Conservation (phyloP, 2,888 invertebrate species). For the Drosophila atripex region DNA sequence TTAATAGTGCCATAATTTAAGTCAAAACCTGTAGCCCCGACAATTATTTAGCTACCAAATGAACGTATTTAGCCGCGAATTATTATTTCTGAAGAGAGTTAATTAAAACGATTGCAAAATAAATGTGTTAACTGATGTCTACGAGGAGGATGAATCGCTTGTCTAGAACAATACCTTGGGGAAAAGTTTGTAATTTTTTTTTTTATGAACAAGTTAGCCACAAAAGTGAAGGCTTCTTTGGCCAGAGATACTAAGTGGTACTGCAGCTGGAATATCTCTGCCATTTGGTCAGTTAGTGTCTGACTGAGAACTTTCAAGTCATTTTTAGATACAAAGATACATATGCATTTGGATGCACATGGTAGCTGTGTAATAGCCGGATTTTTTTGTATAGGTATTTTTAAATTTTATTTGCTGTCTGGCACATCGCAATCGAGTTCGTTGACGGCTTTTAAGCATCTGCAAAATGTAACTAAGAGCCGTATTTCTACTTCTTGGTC, state of each 20-base stretch:
- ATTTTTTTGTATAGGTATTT: constrained; percentile 1
- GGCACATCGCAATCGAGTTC: constrained; percentile 41
- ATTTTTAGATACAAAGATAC: constrained; percentile 19
- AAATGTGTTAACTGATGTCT: constrained; percentile 56
- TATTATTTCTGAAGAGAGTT: constrained; percentile 17
- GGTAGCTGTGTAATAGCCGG: background rate
- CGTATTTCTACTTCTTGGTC: constrained; percentile 20
- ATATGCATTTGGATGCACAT: background rate
- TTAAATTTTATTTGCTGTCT: constrained; percentile 25
- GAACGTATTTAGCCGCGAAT: constrained; percentile 5
- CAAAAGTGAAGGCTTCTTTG: constrained; percentile 65
- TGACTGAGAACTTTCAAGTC: constrained; percentile 49
- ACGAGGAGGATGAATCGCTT: constrained; percentile 15
- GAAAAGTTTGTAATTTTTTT: constrained; percentile 31
- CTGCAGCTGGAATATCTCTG: constrained; percentile 7
- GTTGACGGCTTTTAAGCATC: constrained; percentile 52
- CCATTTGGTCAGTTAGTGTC: constrained; percentile 51
- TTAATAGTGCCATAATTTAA: constrained; percentile 41
- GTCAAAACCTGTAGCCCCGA: constrained; percentile 30
- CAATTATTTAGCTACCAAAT: constrained; percentile 22
- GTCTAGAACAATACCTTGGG: constrained; percentile 50
- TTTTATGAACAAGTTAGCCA: constrained; percentile 25
- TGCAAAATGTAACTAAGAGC: constrained; percentile 54
- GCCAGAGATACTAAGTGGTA: constrained; percentile 33
- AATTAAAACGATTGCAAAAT: constrained; percentile 54